Evolutionary conservation across 2,888 invertebrate species (phyloP).

Genomic region (Cenopis cana): DNA sequence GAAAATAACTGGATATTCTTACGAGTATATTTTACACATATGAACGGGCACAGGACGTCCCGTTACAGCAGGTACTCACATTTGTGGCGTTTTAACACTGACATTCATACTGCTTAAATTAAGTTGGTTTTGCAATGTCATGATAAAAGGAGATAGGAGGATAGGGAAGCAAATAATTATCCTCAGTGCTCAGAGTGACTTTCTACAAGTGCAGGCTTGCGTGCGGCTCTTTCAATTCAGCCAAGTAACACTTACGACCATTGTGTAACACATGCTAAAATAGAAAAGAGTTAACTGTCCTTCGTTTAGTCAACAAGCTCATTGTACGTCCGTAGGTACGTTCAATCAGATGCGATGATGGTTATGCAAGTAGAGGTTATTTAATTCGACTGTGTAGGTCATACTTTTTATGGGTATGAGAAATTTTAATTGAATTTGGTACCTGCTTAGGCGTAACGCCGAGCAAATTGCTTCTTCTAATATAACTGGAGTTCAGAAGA

Average conservation of each 20-base stretch:
- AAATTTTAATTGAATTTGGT: slow-evolving; percentile 16
- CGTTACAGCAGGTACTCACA: too few species aligned
- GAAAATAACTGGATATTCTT: too few species aligned
- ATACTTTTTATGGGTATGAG: slow-evolving; percentile 15
- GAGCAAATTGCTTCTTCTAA: not conserved
- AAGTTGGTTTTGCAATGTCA: not conserved
- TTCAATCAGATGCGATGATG: slow-evolving; percentile 31
- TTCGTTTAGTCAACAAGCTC: slow-evolving; percentile 47
- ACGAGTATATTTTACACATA: too few species aligned
- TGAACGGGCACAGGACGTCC: too few species aligned
- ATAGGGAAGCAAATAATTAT: slow-evolving; percentile 12
- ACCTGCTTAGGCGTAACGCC: not conserved
- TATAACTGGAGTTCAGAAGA: not conserved
- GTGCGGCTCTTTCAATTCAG: slow-evolving; percentile 61
- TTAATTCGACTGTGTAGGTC: slow-evolving; percentile 21
- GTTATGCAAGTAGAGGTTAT: slow-evolving; percentile 28
- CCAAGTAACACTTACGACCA: slow-evolving; percentile 53
- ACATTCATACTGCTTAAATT: not conserved
- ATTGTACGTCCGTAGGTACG: slow-evolving; percentile 18
- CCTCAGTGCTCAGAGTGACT: slow-evolving; percentile 56
- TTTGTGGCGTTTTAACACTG: not conserved
- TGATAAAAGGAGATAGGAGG: not conserved
- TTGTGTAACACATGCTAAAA: slow-evolving; percentile 77
- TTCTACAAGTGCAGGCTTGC: slow-evolving; percentile 71
- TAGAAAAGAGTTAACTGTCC: slow-evolving; percentile 71